phyloP scores from a whole-genome alignment of 2,113 vertebrate genomes.

The Hippolais icterina region DNA sequence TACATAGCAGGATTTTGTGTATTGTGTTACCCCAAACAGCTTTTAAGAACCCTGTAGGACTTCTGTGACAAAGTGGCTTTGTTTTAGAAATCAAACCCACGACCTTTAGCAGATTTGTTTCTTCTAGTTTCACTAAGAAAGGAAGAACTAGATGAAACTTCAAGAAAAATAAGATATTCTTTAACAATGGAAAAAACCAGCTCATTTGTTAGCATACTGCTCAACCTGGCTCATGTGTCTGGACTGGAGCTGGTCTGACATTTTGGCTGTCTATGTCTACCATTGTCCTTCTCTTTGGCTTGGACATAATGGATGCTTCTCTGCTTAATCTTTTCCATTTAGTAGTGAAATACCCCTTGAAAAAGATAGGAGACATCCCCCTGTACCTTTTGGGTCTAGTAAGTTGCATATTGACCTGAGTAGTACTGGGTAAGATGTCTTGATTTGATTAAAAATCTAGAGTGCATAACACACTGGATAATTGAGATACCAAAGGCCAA shows the following conservation, averaged over 20 bases:
- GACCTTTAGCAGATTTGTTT: not conserved
- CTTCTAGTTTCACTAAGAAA: not conserved
- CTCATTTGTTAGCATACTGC: not conserved
- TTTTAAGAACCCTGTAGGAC: not conserved
- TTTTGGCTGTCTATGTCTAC: not conserved
- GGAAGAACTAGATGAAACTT: not conserved
- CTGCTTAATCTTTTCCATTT: not conserved
- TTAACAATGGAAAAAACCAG: rapidly evolving
- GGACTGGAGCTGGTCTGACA: not conserved
- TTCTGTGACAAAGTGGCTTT: not conserved
- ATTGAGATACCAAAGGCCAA: not conserved
- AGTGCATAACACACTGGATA: not conserved
- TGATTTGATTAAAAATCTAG: not conserved
- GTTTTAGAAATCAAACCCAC: not conserved
- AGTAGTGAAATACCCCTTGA: not conserved
- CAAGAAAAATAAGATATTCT: not conserved
- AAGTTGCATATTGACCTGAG: not conserved
- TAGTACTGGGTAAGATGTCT: not conserved
- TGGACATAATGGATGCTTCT: rapidly evolving
- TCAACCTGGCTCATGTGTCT: not conserved
- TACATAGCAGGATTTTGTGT: not conserved
- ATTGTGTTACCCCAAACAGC: not conserved
- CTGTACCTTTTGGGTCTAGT: not conserved
- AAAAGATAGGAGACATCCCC: not conserved
- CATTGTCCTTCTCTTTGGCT: not conserved